Conservation (phyloP, 2,888 invertebrate species). For the Blastobasis lacticolella region DNA sequence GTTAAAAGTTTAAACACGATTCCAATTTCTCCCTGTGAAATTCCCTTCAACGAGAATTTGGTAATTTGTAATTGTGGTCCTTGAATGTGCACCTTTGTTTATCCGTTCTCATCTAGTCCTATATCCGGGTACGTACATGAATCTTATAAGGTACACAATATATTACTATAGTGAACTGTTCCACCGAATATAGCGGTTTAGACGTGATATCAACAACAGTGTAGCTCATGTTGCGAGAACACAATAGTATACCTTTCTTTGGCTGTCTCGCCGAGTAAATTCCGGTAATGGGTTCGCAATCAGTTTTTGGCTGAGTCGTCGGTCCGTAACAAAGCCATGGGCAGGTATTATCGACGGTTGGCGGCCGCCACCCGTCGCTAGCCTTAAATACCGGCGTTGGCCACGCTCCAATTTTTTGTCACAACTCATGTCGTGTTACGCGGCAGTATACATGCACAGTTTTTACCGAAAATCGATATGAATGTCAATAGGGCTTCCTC, state of each 20-base stretch:
- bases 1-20: conserved; percentile 1
- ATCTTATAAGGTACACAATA: too few species aligned
- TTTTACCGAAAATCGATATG: neutral
- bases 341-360: conserved; percentile 31
- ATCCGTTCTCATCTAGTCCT: too few species aligned
- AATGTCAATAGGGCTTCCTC: neutral
- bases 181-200: too few species aligned
- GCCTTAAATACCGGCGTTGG: conserved; percentile 38
- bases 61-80: neutral
- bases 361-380: conserved; percentile 33
- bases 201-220: too few species aligned
- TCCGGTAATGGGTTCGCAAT: neutral
- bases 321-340: conserved; percentile 29
- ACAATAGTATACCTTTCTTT: too few species aligned
- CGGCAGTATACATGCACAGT: conserved; percentile 12
- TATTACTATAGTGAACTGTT: too few species aligned
- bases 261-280: neutral
- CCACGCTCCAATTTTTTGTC: conserved; percentile 42
- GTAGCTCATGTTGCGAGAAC: too few species aligned
- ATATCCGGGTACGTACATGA: too few species aligned
- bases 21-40: neutral
- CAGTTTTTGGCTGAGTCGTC: conserved; percentile 1
- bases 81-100: too few species aligned
- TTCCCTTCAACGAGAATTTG: conserved; percentile 1
- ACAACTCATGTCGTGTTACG: conserved; percentile 27